A percentile compares a stretch with the other conserved stretches of the same genome.
Evolutionary conservation across 2,888 invertebrate genomes (phyloP).

Genomic region (Clunio marinus): DNA sequence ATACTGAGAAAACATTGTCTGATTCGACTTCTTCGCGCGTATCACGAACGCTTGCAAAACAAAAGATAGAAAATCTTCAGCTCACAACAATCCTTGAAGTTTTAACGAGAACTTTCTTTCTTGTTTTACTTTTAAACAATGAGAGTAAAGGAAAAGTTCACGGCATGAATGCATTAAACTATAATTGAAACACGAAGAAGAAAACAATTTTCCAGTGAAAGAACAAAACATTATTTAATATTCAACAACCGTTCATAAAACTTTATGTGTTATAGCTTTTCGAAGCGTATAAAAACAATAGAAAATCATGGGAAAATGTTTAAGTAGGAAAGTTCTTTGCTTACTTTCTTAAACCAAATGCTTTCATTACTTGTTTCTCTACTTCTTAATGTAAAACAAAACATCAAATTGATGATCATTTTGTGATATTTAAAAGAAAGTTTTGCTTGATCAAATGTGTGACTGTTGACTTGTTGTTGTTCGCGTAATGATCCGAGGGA

Average conservation of each 20-base stretch:
- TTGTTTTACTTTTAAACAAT: neutral
- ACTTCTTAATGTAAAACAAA: too few relatives aligned
- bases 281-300: slow-evolving; percentile 29
- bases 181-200: slow-evolving; percentile 34
- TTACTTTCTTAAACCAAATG: neutral
- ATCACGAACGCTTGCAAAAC: neutral
- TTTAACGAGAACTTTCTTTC: neutral
- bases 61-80: too few relatives aligned
- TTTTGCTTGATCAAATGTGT: neutral
- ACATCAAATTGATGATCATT: neutral
- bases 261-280: slow-evolving; percentile 35
- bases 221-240: slow-evolving; percentile 36
- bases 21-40: neutral
- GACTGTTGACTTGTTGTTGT: neutral
- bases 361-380: too few relatives aligned
- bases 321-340: slow-evolving; percentile 24
- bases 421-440: neutral
- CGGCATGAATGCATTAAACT: slow-evolving; percentile 35
- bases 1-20: neutral
- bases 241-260: slow-evolving; percentile 37
- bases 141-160: neutral
- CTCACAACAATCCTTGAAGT: neutral
- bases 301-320: slow-evolving; percentile 22
- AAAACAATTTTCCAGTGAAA: slow-evolving; percentile 34
- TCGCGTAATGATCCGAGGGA: neutral